Evolutionary conservation across 2,113 vertebrate species (phyloP).

Genomic region (Actenoides hombroni): DNA sequence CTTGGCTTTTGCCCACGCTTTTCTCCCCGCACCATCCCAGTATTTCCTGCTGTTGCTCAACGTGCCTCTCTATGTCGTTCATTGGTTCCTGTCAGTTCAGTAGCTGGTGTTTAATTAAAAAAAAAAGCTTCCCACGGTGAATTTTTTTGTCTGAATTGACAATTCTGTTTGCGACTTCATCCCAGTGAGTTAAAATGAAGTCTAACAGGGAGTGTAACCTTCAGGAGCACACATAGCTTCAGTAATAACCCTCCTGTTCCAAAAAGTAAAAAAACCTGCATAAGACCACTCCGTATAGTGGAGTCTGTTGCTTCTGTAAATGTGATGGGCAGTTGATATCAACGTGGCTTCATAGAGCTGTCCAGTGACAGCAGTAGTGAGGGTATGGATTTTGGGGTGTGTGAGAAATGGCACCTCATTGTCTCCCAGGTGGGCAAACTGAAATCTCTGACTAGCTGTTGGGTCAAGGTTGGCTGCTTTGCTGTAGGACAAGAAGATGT

Average conservation of each 20-base stretch:
- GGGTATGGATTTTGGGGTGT: neutral
- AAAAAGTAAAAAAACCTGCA: neutral
- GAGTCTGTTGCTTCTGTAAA: neutral
- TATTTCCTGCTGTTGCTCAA: neutral
- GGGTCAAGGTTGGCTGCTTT: neutral
- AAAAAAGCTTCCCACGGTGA: neutral
- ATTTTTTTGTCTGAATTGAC: neutral
- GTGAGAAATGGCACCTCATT: neutral
- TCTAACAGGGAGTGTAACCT: neutral
- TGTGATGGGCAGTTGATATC: neutral
- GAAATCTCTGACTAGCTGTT: neutral
- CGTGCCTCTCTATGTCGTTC: accelerated
- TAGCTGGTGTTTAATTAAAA: neutral
- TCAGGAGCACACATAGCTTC: neutral
- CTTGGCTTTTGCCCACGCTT: neutral
- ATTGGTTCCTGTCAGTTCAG: neutral
- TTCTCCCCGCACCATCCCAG: neutral
- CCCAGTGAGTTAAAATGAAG: neutral
- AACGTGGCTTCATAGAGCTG: slow-evolving; percentile 7
- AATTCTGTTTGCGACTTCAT: neutral
- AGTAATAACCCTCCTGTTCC: neutral
- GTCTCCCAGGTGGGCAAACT: neutral
- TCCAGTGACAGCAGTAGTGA: neutral
- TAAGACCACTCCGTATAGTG: neutral
- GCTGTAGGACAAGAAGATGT: neutral